Conservation (phyloP, 2,113 vertebrate species). For the Megaceryle torquata region DNA sequence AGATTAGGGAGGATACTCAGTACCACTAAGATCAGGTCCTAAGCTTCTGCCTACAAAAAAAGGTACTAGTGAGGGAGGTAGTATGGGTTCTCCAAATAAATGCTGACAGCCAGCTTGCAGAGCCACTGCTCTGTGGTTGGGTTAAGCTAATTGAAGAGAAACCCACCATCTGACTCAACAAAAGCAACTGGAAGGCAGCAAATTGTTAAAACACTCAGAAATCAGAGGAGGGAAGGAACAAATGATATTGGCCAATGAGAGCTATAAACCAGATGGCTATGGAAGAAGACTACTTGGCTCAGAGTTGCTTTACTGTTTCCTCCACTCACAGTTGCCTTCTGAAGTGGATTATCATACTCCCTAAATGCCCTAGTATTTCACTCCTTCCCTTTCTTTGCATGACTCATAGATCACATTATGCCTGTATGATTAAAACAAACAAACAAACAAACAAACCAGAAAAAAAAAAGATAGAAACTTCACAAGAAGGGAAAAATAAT, state of each 20-base stretch:
- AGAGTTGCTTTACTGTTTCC: conserved; percentile 56
- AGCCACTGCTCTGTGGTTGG: neutral
- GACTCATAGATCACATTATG: conserved; percentile 53
- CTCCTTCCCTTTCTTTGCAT: conserved; percentile 60
- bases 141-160: neutral
- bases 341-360: conserved; percentile 3
- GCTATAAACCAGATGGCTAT: neutral
- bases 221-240: conserved; percentile 5
- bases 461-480: conserved; percentile 44
- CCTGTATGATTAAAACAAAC: conserved; percentile 11
- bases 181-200: neutral
- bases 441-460: neutral
- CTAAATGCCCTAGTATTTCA: conserved; percentile 74
- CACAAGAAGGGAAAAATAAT: conserved; percentile 70
- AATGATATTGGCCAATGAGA: neutral
- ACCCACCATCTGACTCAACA: neutral
- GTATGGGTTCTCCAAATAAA: neutral
- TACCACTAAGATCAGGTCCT: neutral
- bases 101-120: neutral
- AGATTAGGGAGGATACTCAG: neutral
- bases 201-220: neutral
- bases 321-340: conserved; percentile 22
- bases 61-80: neutral
- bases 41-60: neutral
- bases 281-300: conserved; percentile 56